Evolutionary conservation across 2,888 invertebrate species (phyloP).

Genomic region (Esperia sulphurella): DNA sequence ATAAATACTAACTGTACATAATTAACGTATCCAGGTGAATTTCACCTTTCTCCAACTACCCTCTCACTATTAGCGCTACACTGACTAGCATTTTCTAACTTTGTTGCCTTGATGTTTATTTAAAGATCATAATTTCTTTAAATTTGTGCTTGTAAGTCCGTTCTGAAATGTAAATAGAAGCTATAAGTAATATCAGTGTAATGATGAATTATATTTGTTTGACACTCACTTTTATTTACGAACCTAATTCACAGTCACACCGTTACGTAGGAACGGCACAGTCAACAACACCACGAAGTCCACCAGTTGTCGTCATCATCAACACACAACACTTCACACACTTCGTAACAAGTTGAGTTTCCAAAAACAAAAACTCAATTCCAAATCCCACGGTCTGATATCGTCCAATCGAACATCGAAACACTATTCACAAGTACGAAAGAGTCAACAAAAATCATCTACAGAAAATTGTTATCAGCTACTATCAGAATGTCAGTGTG

Average conservation of each 20-base stretch:
- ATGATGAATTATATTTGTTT: background rate
- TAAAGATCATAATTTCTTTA: too few species aligned
- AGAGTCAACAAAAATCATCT: slow-evolving; percentile 62
- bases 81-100: background rate
- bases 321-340: slow-evolving; percentile 56
- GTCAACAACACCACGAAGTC: slow-evolving; percentile 28
- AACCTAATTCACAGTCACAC: slow-evolving; percentile 13
- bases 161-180: background rate
- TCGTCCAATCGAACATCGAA: slow-evolving; percentile 25
- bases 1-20: too few species aligned
- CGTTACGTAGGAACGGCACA: slow-evolving; percentile 14
- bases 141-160: background rate
- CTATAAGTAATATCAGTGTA: background rate
- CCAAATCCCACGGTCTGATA: slow-evolving; percentile 20
- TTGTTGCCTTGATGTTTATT: too few species aligned
- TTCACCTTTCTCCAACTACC: background rate
- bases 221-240: slow-evolving; percentile 13
- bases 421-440: slow-evolving; percentile 40
- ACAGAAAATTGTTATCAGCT: slow-evolving; percentile 72
- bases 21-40: background rate
- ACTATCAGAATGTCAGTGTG: slow-evolving; percentile 77
- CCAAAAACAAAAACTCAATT: slow-evolving; percentile 15
- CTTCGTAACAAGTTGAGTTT: slow-evolving; percentile 26
- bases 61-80: background rate
- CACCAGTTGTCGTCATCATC: slow-evolving; percentile 45